phyloP scores from a whole-genome alignment of 2,113 vertebrate species.

The Syrmaticus mikado region DNA sequence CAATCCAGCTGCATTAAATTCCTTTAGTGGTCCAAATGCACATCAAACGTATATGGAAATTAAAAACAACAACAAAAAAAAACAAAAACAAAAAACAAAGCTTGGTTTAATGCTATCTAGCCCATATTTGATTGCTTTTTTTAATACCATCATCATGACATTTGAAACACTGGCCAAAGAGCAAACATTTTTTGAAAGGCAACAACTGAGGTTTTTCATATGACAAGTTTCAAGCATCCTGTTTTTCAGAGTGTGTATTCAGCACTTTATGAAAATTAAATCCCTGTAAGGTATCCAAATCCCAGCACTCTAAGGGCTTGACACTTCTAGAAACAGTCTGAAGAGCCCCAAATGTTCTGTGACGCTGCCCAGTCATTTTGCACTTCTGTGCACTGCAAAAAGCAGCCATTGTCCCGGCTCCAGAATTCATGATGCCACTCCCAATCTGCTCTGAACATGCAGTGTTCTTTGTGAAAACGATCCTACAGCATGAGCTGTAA shows the following conservation, averaged over 20 bases:
- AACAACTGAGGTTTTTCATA: not conserved
- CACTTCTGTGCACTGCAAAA: not conserved
- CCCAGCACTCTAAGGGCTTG: not conserved
- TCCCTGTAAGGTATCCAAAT: slow-evolving; percentile 2
- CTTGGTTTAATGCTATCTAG: not conserved
- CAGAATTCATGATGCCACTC: slow-evolving; percentile 21
- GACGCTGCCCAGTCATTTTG: not conserved
- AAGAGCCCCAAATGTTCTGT: not conserved
- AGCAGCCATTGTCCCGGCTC: slow-evolving; percentile 37
- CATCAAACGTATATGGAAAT: not conserved
- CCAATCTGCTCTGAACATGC: not conserved
- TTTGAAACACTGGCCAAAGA: not conserved
- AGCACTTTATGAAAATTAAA: slow-evolving; percentile 3
- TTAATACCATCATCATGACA: not conserved
- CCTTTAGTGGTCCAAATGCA: not conserved
- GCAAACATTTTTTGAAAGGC: not conserved
- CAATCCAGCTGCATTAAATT: slow-evolving; percentile 8
- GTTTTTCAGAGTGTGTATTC: not conserved
- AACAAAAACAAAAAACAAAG: not conserved
- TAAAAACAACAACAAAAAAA: too few relatives aligned
- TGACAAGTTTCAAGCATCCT: not conserved
- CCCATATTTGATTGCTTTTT: not conserved
- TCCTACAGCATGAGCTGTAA: not conserved
- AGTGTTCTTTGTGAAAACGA: not conserved
- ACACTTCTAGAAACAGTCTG: not conserved